Conservation (phyloP, 2,797 vertebrate species). For the Melanotaenia trifasciata region DNA sequence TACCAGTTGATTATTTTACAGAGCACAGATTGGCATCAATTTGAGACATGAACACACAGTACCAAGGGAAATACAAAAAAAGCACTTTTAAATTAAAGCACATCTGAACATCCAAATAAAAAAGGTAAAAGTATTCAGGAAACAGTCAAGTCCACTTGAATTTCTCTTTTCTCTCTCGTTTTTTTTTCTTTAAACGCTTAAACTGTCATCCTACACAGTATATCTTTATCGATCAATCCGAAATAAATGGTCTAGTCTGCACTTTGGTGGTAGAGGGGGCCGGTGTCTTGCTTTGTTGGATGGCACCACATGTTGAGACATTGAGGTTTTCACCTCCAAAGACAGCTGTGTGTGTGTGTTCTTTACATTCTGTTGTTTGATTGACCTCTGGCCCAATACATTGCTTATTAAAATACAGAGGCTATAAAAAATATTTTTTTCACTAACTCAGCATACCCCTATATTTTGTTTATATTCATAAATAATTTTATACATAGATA, state of each 20-base stretch:
- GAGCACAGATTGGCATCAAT: constrained; percentile 81
- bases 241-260: constrained; percentile 56
- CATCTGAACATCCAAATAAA: constrained; percentile 66
- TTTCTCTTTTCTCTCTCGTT: background rate
- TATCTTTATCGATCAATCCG: constrained; percentile 27
- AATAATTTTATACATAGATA: constrained; percentile 85
- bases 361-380: constrained; percentile 82
- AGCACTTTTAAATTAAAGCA: constrained; percentile 79
- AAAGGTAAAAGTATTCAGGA: constrained; percentile 50
- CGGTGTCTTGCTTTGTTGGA: constrained; percentile 37
- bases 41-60: constrained; percentile 81
- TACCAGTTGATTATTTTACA: constrained; percentile 51
- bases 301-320: constrained; percentile 50
- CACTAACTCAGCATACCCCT: constrained; percentile 77
- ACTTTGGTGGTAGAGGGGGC: constrained; percentile 69
- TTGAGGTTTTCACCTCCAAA: constrained; percentile 68
- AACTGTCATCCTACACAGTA: constrained; percentile 38
- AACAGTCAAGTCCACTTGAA: constrained; percentile 65
- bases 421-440: constrained; percentile 85
- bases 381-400: constrained; percentile 74
- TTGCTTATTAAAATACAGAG: constrained; percentile 85
- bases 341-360: constrained; percentile 73
- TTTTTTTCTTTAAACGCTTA: constrained; percentile 6
- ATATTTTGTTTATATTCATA: constrained; percentile 72
- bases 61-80: constrained; percentile 81